These are phyloP conservation scores for Tetragonisca angustula DNA, from an alignment of 2,888 invertebrate genomes.

Conservation along the genomic window DNA sequence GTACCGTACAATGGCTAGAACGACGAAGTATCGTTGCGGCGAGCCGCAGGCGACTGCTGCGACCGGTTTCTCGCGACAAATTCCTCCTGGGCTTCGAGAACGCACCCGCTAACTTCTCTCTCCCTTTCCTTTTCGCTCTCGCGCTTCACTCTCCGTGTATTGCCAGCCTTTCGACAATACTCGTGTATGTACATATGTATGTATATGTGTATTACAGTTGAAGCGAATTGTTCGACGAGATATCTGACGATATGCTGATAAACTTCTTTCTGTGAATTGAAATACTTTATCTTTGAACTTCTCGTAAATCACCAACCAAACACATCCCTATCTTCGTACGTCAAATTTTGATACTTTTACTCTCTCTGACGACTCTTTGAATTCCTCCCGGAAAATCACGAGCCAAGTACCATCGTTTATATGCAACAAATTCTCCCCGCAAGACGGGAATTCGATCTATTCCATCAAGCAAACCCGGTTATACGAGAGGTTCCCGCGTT, in stretches of 20 bases:
- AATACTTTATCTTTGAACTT: too few relatives aligned
- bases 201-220: neutral
- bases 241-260: neutral
- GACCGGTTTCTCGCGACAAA: constrained; percentile 77
- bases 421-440: neutral
- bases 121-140: constrained; percentile 26
- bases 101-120: constrained; percentile 31
- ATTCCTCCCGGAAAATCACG: too few relatives aligned
- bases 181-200: neutral
- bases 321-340: too few relatives aligned
- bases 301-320: too few relatives aligned
- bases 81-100: constrained; percentile 60
- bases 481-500: constrained; percentile 41
- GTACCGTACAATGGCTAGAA: constrained; percentile 67
- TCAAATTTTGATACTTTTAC: neutral
- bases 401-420: neutral
- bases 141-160: neutral
- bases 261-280: too few relatives aligned
- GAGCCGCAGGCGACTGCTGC: constrained; percentile 81
- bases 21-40: constrained; percentile 77
- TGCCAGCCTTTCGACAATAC: neutral
- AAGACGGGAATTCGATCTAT: neutral
- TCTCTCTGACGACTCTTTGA: neutral
- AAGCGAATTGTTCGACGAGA: neutral
- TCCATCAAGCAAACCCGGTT: constrained; percentile 30